These are phyloP conservation scores for Sinella curviseta DNA, from an alignment of 1,140 invertebrate genomes.

Conservation along the genomic window DNA sequence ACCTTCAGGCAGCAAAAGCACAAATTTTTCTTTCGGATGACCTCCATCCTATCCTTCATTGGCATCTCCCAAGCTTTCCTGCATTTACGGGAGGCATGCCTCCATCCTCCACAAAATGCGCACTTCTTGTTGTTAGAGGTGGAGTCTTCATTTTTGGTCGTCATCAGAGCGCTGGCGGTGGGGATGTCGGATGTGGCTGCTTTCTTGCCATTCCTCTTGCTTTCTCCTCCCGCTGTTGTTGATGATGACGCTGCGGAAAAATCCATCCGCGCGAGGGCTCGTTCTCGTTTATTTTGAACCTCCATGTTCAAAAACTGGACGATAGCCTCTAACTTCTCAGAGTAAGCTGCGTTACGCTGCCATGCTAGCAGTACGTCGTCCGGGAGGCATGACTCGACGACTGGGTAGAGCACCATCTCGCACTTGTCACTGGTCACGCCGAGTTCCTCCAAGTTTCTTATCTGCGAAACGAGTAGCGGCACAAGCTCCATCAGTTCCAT, in stretches of 20 bases:
- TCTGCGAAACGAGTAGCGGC: slow-evolving; percentile 41
- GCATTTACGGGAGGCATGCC: not conserved
- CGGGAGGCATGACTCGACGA: slow-evolving; percentile 53
- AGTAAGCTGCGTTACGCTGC: slow-evolving; percentile 44
- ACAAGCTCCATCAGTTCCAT: slow-evolving; percentile 35
- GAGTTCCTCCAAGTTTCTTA: slow-evolving; percentile 52
- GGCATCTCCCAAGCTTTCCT: not conserved
- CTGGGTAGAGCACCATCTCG: slow-evolving; percentile 52
- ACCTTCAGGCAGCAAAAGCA: not conserved
- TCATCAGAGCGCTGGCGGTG: not conserved
- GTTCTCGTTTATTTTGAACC: slow-evolving; percentile 42
- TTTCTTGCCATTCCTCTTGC: too few species aligned
- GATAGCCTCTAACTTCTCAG: slow-evolving; percentile 37
- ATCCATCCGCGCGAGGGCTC: not conserved
- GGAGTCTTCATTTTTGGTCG: not conserved
- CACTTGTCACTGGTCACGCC: slow-evolving; percentile 53
- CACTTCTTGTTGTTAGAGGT: not conserved
- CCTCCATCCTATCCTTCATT: not conserved
- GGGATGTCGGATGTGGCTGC: not conserved
- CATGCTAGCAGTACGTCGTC: slow-evolving; percentile 51
- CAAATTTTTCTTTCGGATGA: not conserved
- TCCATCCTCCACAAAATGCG: not conserved
- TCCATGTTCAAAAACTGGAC: slow-evolving; percentile 48
- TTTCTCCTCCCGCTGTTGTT: not conserved
- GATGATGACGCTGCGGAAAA: not conserved